Evolutionary conservation across 2,797 vertebrate genomes (phyloP), one percentile per base, ranked within the genome.

Genomic region (Phoeniculus purpureus): DNA sequence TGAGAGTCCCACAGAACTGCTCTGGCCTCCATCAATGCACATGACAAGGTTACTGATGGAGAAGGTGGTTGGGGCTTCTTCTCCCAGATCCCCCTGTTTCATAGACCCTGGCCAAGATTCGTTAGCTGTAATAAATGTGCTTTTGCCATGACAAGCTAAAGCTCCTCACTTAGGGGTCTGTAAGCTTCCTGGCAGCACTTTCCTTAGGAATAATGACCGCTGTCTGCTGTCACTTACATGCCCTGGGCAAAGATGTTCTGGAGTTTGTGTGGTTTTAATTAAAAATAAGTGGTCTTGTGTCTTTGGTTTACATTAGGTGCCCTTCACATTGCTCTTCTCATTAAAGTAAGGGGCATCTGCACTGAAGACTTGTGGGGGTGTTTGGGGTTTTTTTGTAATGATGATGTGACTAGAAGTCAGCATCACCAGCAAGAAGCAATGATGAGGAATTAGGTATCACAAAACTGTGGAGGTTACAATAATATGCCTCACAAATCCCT

Each of bases 21-120:
- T 96, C 96, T 96, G 96, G 96, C 85, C 95, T 96, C 94, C 91
- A 64, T 97, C 96, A 96, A 16, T 0, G 7, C 61, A 37, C 50
- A 4, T 94, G 95, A 95, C 95, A 94, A 94, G 92, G 85, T 59
- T 65, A 48, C 48, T 26, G 55, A 70, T 70, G 70, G 25, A 71
- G 85, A 81, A 85, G 73, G 48, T 23, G 2, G 40, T 25, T 5
- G 18, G 40, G 64, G 81, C 85, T 93, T 93, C 94, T 92, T 76
- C 89, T 56, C 32, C 15, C 85, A 43, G 80, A 89, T 89, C 59
- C 31, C 29, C 6, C 40, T 13, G 29, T 12, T 89, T 29, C 31
- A 73, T 18, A 94, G 74, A 50, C 14, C 56, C 43, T 6, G 20
- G 34, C 18, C 84, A 23, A 76, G 85, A 71, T 64, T 95, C 31